Base-by-base conservation (phyloP, 2,113 vertebrate genomes). In the Tichodroma muraria region DNA sequence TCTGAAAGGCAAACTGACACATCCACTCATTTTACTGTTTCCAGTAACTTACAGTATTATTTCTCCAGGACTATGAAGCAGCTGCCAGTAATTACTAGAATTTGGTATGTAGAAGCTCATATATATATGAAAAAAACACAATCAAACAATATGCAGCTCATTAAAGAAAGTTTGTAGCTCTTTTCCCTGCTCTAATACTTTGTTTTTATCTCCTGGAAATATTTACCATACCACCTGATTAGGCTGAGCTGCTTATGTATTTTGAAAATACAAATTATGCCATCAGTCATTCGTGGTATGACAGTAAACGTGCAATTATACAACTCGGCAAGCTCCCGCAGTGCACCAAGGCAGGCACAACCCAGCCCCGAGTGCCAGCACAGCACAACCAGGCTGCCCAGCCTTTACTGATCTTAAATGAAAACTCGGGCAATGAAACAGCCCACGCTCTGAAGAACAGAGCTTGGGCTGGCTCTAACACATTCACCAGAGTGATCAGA, bases 251-350 rank as follows among this genome's bases (percentile, higher is more conserved):
- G 95, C 97, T 97, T 95, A 89, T 95, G 44, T 97, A 93, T 96
- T 97, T 97, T 95, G 84, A 96, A 96, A 97, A 97, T 91, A 96
- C 80, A 96, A 95, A 97, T 97, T 93, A 97, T 93, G 89, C 92
- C 94, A 95, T 97, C 96, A 98, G 95, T 97, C 97, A 97, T 91
- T 86, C 19, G 20, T 79, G 84, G 89, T 54, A 78, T 47, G 96
- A 96, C 89, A 93, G 90, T 71, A 88, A 97, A 95, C 65, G 83
- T 92, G 89, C 61, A 94, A 97, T 97, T 97, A 97, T 31, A 56
- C 85, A 97, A 94, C 95, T 93, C 91, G 2, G 24, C 88, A 47
- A 85, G 90, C 95, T 97, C 88, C 72, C 1, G 13, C 79, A 84
- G 60, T 50, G 84, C 72, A 94, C 87, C 89, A 53, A 91, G 79